Evolutionary conservation across 2,888 invertebrate species (phyloP).

Genomic region (Lasioglossum malachurum): DNA sequence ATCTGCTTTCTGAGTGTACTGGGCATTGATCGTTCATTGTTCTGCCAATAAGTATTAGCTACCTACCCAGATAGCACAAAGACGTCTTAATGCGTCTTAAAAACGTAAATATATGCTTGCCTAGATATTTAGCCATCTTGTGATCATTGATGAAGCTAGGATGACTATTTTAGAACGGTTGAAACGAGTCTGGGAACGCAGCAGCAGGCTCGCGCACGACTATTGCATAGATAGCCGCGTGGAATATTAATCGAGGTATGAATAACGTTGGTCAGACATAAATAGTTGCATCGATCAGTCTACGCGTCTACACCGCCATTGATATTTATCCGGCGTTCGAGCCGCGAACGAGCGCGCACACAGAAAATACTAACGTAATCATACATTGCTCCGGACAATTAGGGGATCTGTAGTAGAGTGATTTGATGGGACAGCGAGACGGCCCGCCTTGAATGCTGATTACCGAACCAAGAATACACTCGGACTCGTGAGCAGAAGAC

Average conservation of each 20-base stretch:
- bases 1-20: not conserved
- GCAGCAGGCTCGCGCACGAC: not conserved
- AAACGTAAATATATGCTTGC: not conserved
- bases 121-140: not conserved
- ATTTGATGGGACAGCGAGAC: constrained; percentile 1
- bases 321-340: constrained; percentile 41
- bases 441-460: not conserved
- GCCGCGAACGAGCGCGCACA: not conserved
- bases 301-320: constrained; percentile 46
- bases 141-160: not conserved
- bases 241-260: constrained; percentile 65
- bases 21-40: not conserved
- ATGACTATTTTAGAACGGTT: not conserved
- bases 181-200: constrained; percentile 15
- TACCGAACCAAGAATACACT: not conserved
- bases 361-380: constrained; percentile 40
- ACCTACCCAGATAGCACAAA: not conserved
- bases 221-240: constrained; percentile 28
- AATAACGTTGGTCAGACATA: constrained; percentile 59
- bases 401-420: not conserved
- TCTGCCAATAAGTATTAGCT: not conserved
- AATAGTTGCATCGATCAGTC: constrained; percentile 41
- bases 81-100: too few species aligned
- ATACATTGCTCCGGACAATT: constrained; percentile 19
- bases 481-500: not conserved